phyloP scores from a whole-genome alignment of 2,888 invertebrate species.

The Yponomeuta cagnagella region DNA sequence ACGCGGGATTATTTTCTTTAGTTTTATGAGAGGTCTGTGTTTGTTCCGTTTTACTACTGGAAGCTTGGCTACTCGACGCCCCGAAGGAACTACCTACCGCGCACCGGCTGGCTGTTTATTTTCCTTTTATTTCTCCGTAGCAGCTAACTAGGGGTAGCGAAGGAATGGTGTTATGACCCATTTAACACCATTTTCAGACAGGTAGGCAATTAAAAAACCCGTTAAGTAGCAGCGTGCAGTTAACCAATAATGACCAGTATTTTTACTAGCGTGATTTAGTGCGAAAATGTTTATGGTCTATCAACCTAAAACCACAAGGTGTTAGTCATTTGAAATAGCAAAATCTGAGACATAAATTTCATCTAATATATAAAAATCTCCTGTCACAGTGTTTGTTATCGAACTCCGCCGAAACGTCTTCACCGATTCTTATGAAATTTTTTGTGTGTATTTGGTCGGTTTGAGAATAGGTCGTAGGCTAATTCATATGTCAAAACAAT shows the following conservation, averaged over 20 bases:
- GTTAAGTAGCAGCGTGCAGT: neutral
- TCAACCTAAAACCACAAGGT: neutral
- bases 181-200: neutral
- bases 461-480: too few relatives aligned
- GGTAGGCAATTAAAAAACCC: neutral
- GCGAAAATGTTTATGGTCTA: neutral
- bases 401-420: too few relatives aligned
- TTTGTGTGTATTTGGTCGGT: too few relatives aligned
- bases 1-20: neutral
- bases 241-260: neutral
- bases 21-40: conserved; percentile 10
- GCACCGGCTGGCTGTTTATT: neutral
- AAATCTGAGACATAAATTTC: too few relatives aligned
- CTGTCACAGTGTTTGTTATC: too few relatives aligned
- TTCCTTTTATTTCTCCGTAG: neutral
- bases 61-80: neutral
- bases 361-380: too few relatives aligned
- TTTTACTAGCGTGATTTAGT: neutral
- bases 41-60: conserved; percentile 1
- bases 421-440: too few relatives aligned
- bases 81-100: neutral
- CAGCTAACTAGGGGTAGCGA: neutral
- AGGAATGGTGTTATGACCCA: neutral
- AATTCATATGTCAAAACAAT: too few relatives aligned
- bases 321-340: too few relatives aligned